Base-by-base conservation (phyloP, 2,113 vertebrate genomes). In the Forbesichthys papilliferus region DNA sequence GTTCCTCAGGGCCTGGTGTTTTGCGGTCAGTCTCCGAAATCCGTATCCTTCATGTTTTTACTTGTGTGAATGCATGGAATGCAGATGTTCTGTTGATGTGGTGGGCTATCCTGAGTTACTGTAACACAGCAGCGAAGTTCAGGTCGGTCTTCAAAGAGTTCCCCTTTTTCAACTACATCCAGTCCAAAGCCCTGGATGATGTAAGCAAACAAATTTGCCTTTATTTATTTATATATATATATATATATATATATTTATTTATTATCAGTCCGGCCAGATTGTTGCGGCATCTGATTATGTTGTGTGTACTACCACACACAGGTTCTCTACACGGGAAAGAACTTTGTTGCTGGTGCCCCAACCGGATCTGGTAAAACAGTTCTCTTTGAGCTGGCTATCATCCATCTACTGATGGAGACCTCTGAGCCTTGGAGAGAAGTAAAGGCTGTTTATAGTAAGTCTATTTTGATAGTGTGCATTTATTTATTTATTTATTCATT, bases 351-450 rank as follows among this genome's bases (percentile, higher is more conserved):
- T 70, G 97, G 94, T 90, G 96, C 98, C 78, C 98, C 98, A 0
- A 99, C 98, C 74, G 97, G 98, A 81, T 99, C 98, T 82, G 96
- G 98, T 69, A 99, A 99, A 93, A 99, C 98, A 1, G 96, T 95
- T 5, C 84, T 98, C 66, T 98, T 98, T 18, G 98, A 99, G 86
- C 82, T 99, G 63, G 96, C 97, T 68, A 95, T 99, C 85, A 94
- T 95, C 79, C 96, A 94, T 76, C 89, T 98, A 68, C 89, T 99
- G 71, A 96, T 98, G 94, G 93, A 96, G 89, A 92, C 90, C 13
- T 90, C 94, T 61, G 92, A 95, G 71, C 96, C 96, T 51, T 98
- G 96, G 97, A 89, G 85, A 71, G 94, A 94, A 73, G 90, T 97
- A 90, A 99, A 98, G 94, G 94, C 95, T 91, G 96, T 99, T 68